These are phyloP conservation scores for Folsomia candida DNA, from an alignment of 2,888 invertebrate species.

Conservation along the genomic window DNA sequence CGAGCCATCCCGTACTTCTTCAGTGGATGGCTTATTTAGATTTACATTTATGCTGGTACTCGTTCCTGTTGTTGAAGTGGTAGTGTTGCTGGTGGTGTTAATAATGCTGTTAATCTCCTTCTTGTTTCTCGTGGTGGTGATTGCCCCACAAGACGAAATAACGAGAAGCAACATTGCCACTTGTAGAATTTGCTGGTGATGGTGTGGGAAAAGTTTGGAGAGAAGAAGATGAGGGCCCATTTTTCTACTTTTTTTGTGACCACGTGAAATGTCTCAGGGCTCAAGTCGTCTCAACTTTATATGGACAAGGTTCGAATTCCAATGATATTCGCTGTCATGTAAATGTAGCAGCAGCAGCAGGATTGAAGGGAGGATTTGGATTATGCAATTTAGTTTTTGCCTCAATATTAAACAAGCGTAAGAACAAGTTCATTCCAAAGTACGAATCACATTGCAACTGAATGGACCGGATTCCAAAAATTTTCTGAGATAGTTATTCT, in stretches of 20 bases:
- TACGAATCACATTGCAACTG: not conserved
- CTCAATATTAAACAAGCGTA: not conserved
- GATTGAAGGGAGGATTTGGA: conserved; percentile 6
- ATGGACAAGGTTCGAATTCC: not conserved
- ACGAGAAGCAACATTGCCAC: not conserved
- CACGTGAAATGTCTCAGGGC: not conserved
- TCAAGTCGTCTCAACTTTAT: no score
- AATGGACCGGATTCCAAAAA: conserved; percentile 16
- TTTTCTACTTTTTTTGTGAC: not conserved
- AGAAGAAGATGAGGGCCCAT: not conserved
- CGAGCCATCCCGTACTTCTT: not conserved
- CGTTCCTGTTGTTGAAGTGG: not conserved
- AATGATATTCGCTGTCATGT: no score
- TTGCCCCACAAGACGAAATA: not conserved
- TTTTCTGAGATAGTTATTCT: conserved; percentile 11
- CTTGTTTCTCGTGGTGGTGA: not conserved
- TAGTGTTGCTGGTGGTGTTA: not conserved
- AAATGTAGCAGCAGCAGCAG: no score
- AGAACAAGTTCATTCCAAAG: conserved; percentile 5
- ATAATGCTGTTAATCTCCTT: not conserved
- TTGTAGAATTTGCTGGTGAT: not conserved
- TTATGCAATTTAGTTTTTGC: conserved; percentile 6
- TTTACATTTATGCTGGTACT: no score
- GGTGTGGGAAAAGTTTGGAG: not conserved
- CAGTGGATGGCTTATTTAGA: not conserved